Base-by-base conservation (phyloP, 37 sponge, comb jelly and placozoan genomes). In the Ianthella basta region DNA sequence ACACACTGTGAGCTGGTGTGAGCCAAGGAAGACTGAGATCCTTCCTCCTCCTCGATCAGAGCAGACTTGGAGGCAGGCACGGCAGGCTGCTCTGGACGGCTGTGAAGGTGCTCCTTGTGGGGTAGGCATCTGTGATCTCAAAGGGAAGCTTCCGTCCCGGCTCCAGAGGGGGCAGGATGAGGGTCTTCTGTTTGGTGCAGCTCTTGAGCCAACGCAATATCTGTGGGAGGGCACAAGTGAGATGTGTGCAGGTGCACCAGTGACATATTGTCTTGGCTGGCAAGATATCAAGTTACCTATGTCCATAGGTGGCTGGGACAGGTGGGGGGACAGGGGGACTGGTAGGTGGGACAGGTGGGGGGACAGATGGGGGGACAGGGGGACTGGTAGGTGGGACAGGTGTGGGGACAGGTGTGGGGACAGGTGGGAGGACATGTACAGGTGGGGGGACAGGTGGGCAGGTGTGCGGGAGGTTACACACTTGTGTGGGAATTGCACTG, bases 111-210 rank as follows among this genome's bases (percentile, higher is more conserved):
- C 18, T 84, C 81, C 24, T 60, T 79, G 55, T 82, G 55, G n/a
- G n/a, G 66, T 92, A 96, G 16, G 92, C 93, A 30, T 92, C 78
- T 20, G 83, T 33, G 41, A 98, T 83, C 64, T 98, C 97, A 35
- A 41, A 63, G 4, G 97, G 95, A 18, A 98, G 87, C 56, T 72
- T 83, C 34, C 79, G 88, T 0, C 95, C 97, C 16, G 91, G 91
- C 19, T 57, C 66, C 12, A 89, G 63, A 38, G 97, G 97, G 23
- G 99, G 99, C 55, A 98, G 79, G 24, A 96, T 80, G 59, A 98
- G 77, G 55, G 83, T 78, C 25, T 89, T 74, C 61, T 92, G 83
- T 59, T 78, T 86, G 64, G 89, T 88, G 59, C 92, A 96, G 8
- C 89, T 95, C 44, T 86, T 88, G 40, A 94, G 14, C 85, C 89